Percentiles rank a stretch among this genome's conserved stretches.
phyloP scores from a whole-genome alignment of 2,888 invertebrate species.

The Ophioninae sp. region DNA sequence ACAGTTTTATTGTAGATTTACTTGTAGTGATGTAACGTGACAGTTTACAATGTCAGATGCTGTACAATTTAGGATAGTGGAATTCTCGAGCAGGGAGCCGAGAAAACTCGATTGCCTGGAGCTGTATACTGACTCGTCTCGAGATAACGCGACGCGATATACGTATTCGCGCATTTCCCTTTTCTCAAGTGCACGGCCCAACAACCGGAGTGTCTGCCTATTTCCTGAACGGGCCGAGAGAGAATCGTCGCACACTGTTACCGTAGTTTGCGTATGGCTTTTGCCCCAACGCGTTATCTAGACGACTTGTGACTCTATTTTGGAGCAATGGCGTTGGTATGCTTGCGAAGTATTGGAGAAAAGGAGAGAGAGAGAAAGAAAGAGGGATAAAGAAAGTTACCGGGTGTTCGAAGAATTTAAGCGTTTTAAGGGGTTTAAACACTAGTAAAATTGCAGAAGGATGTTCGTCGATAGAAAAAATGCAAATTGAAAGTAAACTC shows the following conservation, averaged over 20 bases:
- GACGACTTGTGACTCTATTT: conserved; percentile 28
- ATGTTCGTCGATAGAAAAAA: too few relatives aligned
- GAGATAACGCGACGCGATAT: conserved; percentile 15
- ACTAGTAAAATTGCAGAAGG: too few relatives aligned
- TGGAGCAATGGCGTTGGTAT: conserved; percentile 2
- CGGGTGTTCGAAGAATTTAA: neutral
- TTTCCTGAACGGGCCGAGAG: neutral
- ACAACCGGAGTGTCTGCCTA: neutral
- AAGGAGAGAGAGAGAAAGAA: neutral
- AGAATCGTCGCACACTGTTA: conserved; percentile 12
- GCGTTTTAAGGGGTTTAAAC: too few relatives aligned
- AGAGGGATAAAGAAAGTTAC: neutral
- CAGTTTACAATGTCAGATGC: neutral
- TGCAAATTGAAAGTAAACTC: too few relatives aligned
- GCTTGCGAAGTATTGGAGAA: neutral
- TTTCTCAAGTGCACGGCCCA: conserved; percentile 14
- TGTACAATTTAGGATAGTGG: conserved; percentile 29
- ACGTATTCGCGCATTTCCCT: conserved; percentile 5
- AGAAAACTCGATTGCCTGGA: conserved; percentile 34
- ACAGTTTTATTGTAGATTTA: neutral
- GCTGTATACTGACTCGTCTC: conserved; percentile 27
- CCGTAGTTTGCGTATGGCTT: conserved; percentile 1
- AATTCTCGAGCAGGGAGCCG: conserved; percentile 43
- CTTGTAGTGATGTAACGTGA: neutral
- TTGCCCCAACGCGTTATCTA: conserved; percentile 42